Base-by-base conservation (phyloP, 2,113 vertebrate species). In the Ctenodactylus gundi region DNA sequence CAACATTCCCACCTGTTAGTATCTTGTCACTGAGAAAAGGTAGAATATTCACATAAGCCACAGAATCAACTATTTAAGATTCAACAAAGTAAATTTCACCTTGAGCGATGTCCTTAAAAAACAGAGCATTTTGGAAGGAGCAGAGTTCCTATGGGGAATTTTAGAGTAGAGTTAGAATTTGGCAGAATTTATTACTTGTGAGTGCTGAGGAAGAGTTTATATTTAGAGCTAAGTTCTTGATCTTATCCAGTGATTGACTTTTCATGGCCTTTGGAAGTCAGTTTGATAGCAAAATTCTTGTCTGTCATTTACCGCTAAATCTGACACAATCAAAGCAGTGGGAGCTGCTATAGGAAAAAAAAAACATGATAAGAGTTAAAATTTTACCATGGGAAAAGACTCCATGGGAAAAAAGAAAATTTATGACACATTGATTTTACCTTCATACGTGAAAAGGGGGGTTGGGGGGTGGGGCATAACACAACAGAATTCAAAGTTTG, bases 191-290 rank as follows among this genome's bases (percentile, higher is more conserved):
- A 78, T 88, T 83, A 85, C 57, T 92, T 94, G 55, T 80, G 85
- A 95, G 53, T 57, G 34, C 58, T 41, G 29, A 93, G 72, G 60
- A 93, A 95, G 83, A 81, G 60, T 94, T 97, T 94, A 90, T 90
- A 93, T 94, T 94, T 94, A 96, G 82, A 90, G 60, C 17, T 60
- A 83, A 85, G 75, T 93, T 95, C 70, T 92, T 88, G 73, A 94
- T 96, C 85, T 89, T 96, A 92, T 94, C 94, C 75, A 72, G 65
- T 92, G 96, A 91, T 77, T 93, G 90, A 90, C 73, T 96, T 94
- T 85, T 88, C 72, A 39, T 82, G 96, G 81, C 92, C 82, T 94
- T 96, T 89, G 51, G 85, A 96, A 88, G 53, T 90, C 94, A 67
- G 64, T 86, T 92, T 64, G 85, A 97, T 83, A 90, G 77, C 85